Percentiles rank a stretch among this genome's conserved stretches.
Conservation (phyloP, 2,797 vertebrate species). For the Aldrovandia affinis region DNA sequence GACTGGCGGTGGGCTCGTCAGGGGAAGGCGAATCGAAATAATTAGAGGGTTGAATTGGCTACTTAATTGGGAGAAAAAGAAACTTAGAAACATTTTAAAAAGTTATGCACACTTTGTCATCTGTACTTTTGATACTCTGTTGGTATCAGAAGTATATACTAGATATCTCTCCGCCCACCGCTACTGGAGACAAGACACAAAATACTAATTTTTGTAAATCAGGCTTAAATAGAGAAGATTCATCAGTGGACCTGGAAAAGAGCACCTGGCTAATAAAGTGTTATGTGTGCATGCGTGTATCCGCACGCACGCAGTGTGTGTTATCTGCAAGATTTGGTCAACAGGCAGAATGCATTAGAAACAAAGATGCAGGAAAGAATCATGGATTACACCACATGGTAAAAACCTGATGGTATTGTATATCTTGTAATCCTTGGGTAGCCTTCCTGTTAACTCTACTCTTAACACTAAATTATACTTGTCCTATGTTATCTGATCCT, state of each 20-base stretch:
- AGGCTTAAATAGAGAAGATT: too few relatives aligned
- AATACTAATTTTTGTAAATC: too few relatives aligned
- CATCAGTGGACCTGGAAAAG: neutral
- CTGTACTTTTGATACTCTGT: neutral
- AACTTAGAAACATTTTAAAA: too few relatives aligned
- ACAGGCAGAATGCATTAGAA: neutral
- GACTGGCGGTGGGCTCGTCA: too few relatives aligned
- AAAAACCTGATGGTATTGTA: too few relatives aligned
- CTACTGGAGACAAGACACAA: neutral
- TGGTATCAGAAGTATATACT: neutral
- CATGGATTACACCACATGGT: neutral
- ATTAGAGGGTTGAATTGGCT: too few relatives aligned
- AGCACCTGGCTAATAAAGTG: neutral
- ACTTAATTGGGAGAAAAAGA: too few relatives aligned
- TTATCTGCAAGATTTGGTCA: too few relatives aligned
- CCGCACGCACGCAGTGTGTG: too few relatives aligned
- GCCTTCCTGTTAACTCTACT: neutral
- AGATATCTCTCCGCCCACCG: neutral
- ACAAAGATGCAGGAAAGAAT: neutral
- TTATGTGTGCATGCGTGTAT: neutral
- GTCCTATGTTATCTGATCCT: neutral
- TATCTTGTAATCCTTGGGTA: too few relatives aligned
- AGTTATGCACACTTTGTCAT: neutral
- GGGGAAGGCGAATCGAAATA: too few relatives aligned
- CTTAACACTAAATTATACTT: neutral